A percentile compares a stretch with the other conserved stretches of the same genome.
These are phyloP conservation scores for Himalopsyche kuldschensis DNA, from an alignment of 2,888 invertebrate genomes.

Conservation along the genomic window DNA sequence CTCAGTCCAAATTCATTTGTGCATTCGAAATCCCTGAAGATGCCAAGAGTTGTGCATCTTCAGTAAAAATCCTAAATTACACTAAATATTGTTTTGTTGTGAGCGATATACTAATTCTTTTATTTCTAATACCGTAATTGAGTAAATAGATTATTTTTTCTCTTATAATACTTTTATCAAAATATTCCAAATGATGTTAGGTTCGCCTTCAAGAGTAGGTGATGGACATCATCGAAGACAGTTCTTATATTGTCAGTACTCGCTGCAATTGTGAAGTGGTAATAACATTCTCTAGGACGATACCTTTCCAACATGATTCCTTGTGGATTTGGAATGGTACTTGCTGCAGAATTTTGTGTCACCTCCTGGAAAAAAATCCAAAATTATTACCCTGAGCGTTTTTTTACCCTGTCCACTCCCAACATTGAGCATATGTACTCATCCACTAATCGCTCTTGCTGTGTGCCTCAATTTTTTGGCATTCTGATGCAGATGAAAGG, in stretches of 20 bases:
- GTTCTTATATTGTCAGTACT: slow-evolving; percentile 73
- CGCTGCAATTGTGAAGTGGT: slow-evolving; percentile 75
- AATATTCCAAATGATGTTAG: slow-evolving; percentile 44
- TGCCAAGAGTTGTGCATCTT: too few relatives aligned
- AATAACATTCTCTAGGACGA: slow-evolving; percentile 64
- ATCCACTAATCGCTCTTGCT: too few relatives aligned
- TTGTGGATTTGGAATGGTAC: slow-evolving; percentile 44
- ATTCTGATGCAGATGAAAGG: too few relatives aligned
- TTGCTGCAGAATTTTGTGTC: slow-evolving; percentile 53
- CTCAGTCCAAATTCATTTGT: too few relatives aligned
- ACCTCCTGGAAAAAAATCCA: slow-evolving; percentile 53
- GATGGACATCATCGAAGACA: slow-evolving; percentile 74
- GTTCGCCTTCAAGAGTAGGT: slow-evolving; percentile 62
- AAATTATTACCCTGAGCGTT: too few relatives aligned
- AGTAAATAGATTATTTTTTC: background rate
- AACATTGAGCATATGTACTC: too few relatives aligned
- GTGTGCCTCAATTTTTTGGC: too few relatives aligned
- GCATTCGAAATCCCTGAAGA: too few relatives aligned
- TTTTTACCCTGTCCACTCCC: too few relatives aligned
- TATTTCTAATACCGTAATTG: background rate
- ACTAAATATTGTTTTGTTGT: too few relatives aligned
- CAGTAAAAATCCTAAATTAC: too few relatives aligned
- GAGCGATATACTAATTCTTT: too few relatives aligned
- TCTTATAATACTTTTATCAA: background rate
- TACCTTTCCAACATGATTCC: slow-evolving; percentile 49